phyloP scores from a whole-genome alignment of 2,888 invertebrate species.

The Teleogryllus oceanicus region DNA sequence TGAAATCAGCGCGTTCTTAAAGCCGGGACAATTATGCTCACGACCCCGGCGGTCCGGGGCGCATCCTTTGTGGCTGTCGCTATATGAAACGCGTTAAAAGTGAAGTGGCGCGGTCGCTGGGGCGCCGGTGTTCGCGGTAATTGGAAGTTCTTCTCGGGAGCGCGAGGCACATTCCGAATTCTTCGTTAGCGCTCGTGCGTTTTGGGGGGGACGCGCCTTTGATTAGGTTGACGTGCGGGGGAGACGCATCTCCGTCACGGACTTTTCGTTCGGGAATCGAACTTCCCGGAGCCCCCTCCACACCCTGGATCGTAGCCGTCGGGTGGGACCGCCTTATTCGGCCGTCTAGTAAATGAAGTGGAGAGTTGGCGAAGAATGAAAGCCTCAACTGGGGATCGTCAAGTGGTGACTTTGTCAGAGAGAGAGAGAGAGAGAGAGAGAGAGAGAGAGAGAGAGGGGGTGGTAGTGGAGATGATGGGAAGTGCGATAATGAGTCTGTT shows the following conservation, averaged over 20 bases:
- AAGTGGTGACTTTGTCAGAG: too few species aligned
- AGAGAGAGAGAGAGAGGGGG: too few species aligned
- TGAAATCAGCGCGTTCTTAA: slow-evolving; percentile 18
- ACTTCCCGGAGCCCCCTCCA: background rate
- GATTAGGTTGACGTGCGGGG: background rate
- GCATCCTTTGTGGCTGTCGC: background rate
- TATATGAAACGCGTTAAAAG: background rate
- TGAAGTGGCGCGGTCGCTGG: background rate
- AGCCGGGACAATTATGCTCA: slow-evolving; percentile 1
- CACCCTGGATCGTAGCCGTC: too few species aligned
- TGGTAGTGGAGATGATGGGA: too few species aligned
- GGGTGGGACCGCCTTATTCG: too few species aligned
- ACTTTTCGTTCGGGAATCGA: background rate
- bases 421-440: too few species aligned
- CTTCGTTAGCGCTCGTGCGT: background rate
- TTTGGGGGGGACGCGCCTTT: background rate
- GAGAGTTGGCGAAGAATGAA: too few species aligned
- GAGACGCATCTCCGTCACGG: background rate
- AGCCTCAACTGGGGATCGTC: too few species aligned
- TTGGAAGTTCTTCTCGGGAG: background rate
- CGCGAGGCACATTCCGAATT: background rate
- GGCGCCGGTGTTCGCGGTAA: too few species aligned
- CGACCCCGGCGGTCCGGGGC: background rate
- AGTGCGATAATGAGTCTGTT: too few species aligned
- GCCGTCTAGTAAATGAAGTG: too few species aligned